Evolutionary conservation across 2,113 vertebrate genomes (phyloP).

Genomic region (Athene noctua): DNA sequence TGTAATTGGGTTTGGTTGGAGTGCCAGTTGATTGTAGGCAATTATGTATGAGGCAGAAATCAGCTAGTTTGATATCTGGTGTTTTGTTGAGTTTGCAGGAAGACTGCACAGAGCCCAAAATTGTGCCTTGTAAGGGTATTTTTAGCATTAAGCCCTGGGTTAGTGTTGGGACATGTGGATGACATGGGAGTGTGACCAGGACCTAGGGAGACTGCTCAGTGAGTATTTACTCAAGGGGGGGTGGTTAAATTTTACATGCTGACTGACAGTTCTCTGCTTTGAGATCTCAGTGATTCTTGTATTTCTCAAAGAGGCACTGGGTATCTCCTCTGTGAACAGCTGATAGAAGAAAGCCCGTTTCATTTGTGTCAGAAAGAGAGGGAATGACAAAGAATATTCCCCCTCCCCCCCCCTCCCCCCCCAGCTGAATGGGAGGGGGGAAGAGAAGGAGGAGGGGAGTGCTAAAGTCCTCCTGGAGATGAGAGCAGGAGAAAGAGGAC

Average conservation of each 20-base stretch:
- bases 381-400: constrained; percentile 30
- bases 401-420: neutral
- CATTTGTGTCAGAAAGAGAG: constrained; percentile 22
- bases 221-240: neutral
- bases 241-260: neutral
- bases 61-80: neutral
- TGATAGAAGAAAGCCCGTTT: constrained; percentile 47
- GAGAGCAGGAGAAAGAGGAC: neutral
- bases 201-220: neutral
- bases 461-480: neutral
- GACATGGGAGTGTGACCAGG: constrained; percentile 12
- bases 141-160: neutral
- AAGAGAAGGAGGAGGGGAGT: neutral
- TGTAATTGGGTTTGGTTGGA: too few relatives aligned
- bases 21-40: neutral
- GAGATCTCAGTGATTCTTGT: neutral
- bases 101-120: neutral
- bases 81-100: neutral
- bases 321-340: constrained; percentile 28
- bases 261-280: neutral
- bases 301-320: neutral
- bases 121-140: neutral
- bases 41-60: neutral
- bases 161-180: neutral
- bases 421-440: neutral